Conservation (phyloP, 2,113 vertebrate genomes). For the Anolis sagrei region DNA sequence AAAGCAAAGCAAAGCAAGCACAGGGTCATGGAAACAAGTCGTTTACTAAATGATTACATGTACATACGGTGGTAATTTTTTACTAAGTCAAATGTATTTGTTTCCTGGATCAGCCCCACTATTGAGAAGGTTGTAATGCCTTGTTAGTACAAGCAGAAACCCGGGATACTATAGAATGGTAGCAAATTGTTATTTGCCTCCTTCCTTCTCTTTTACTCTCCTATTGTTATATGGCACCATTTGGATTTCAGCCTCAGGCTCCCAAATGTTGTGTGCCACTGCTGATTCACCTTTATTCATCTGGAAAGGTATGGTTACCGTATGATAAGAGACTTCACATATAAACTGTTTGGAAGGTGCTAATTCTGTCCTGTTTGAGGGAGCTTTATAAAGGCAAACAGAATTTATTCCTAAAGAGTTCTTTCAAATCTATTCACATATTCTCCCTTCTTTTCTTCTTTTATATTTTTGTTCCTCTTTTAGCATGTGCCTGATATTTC, state of each 20-base stretch:
- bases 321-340: neutral
- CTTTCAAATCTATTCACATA: neutral
- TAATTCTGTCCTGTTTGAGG: constrained; percentile 48
- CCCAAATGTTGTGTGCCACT: neutral
- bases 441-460: neutral
- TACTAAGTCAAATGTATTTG: neutral
- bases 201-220: neutral
- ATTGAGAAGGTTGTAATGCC: neutral
- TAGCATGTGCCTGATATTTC: constrained; percentile 13
- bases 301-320: neutral
- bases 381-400: constrained; percentile 48
- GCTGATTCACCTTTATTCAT: neutral
- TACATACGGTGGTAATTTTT: neutral
- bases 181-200: neutral
- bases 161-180: neutral
- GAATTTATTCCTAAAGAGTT: constrained; percentile 23
- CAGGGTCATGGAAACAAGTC: neutral
- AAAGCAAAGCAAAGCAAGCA: no score
- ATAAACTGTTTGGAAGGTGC: neutral
- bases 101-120: neutral
- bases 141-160: neutral
- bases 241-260: neutral
- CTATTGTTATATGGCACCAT: neutral
- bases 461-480: constrained; percentile 11
- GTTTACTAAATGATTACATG: neutral